Evolutionary conservation across 1,140 invertebrate species (phyloP), one percentile per base, ranked within the genome.

Genomic region (Drosophila navojoa): DNA sequence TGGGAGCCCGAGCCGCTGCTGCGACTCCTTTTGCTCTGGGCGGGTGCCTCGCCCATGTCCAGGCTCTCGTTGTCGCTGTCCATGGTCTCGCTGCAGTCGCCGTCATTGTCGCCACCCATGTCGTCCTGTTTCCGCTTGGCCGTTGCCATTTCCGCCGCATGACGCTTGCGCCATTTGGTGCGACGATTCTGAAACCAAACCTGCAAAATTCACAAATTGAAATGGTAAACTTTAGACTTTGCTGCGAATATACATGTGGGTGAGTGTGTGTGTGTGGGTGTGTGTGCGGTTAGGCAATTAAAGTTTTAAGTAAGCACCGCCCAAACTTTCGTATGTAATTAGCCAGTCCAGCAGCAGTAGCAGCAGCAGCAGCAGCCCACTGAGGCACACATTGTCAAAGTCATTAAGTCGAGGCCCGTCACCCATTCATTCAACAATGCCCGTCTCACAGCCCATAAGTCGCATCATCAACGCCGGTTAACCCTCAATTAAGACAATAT

Each of bases 141-240:
- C 25, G 98, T 98, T 54, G 98, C 98, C 98, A 99, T 98, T 94
- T 99, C 98, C 3, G 98, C 98, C 1, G 98, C 98, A 94, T 99
- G 98, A 92, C 98, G 98, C 95, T 99, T 99, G 87, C 99, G 94
- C 98, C 98, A 99, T 94, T 99, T 99, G 81, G 98, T 99, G 91
- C 99, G 94, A 92, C 99, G 95, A 93, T 99, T 99, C 94, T 99
- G 99, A 93, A 99, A 99, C 99, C 99, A 99, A 44, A 99, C 99
- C 98, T 99, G 94, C 44, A 94, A 94, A 77, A 92, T 76, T 69
- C 68, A 38, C 59, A 42, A 78, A 86, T 42, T 10, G 6, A 63
- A 64, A 74, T 74, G 59, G 32, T 40, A 59, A 54, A 69, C 76
- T 71, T 79, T 71, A 60, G 54, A 71, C 35, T 38, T 38, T 11